Evolutionary conservation across 2,797 vertebrate genomes (phyloP), one percentile per base, ranked within the genome.

Genomic region (Aselliscus stoliczkanus): DNA sequence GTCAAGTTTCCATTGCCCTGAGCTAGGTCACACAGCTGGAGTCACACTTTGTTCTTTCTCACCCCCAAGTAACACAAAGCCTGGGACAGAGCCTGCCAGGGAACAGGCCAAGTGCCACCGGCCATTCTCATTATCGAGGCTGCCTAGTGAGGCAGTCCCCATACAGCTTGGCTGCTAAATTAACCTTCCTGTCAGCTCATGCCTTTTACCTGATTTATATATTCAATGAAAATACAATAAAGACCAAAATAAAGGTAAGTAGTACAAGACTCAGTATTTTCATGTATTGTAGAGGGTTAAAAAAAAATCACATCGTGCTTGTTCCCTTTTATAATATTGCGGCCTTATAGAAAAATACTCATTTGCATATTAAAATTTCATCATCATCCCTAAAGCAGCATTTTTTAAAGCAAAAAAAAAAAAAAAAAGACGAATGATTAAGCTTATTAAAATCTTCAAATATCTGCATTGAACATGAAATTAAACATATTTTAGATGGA

Each of bases 21-120:
- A 97, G 94, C 92, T 92, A 83, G 27, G 65, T 90, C 87, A 85
- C 56, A 65, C 82, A 95, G 96, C 92, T 95, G 96, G 94, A 97
- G 54, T 73, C 64, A 92, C 34, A 89, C 13, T 79, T 39, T 1
- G 11, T 72, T 97, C 91, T 92, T 39, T n/a, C 50, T 94, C 77
- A 65, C 62, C 70, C 62, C 75, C 27, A 72, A 96, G 93, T 81
- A 69, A 52, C 47, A 69, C 39, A 73, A 96, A 94, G 73, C 29
- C 31, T 80, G 39, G 5, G 5, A 37, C 1, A 34, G 80, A 73
- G 39, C 12, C 34, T 27, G 73, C 90, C 62, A 92, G 56, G 18
- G 86, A 96, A 12, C 50, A 37, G 67, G 29, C 12, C 67, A 39
- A 27, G 20, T 27, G 75, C 73, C 83, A 50, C 18, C 4, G 23